Evolutionary conservation across 2,797 vertebrate genomes (phyloP).

Genomic region (Bufotes viridis): DNA sequence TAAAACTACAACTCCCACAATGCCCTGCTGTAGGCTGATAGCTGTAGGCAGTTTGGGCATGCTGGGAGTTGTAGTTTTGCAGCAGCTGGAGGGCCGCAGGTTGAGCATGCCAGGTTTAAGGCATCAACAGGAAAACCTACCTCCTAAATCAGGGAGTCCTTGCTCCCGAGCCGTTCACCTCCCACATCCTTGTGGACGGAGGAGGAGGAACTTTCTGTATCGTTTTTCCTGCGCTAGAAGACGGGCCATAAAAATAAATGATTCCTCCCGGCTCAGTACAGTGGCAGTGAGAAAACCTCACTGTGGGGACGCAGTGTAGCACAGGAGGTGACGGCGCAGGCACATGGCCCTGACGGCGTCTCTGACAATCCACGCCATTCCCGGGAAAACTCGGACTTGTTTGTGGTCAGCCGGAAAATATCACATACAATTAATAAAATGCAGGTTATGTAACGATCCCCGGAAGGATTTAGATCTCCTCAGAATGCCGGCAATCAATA

Average conservation of each 20-base stretch:
- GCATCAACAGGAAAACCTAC: background rate
- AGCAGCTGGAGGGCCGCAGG: too few species aligned
- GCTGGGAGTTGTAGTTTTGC: too few species aligned
- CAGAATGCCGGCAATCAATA: conserved; percentile 52
- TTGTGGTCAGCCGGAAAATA: conserved; percentile 48
- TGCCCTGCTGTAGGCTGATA: too few species aligned
- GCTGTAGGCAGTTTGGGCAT: too few species aligned
- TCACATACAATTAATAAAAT: conserved; percentile 58
- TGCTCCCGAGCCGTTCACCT: background rate
- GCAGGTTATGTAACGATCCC: conserved; percentile 46
- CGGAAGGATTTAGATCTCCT: conserved; percentile 49
- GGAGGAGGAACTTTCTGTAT: background rate
- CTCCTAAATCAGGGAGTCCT: background rate
- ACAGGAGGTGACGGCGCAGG: conserved; percentile 9
- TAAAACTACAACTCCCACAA: too few species aligned
- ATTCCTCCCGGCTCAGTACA: background rate
- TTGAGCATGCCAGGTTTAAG: too few species aligned
- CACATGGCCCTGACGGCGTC: background rate
- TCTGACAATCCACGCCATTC: background rate
- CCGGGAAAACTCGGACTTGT: conserved; percentile 19
- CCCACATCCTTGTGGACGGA: background rate
- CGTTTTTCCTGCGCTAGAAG: background rate
- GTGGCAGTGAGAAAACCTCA: background rate
- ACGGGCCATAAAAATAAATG: background rate
- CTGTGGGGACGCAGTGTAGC: background rate